Evolutionary conservation across 2,888 invertebrate species (phyloP).

Genomic region (Mantis religiosa): DNA sequence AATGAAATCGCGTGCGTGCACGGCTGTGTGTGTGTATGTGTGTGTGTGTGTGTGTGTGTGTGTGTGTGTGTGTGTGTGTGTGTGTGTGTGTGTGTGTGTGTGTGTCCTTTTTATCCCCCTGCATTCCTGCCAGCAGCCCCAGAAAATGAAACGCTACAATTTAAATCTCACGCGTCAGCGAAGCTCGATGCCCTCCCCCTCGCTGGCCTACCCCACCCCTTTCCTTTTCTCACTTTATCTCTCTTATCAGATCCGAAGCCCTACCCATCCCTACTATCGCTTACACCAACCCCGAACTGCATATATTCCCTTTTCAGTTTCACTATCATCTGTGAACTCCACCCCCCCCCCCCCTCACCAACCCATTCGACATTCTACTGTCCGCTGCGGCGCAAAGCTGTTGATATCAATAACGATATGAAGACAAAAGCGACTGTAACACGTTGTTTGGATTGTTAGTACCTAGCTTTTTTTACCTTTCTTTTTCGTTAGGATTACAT

Average conservation of each 20-base stretch:
- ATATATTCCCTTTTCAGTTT: background rate
- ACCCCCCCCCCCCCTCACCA: background rate
- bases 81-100: background rate
- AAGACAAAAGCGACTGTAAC: background rate
- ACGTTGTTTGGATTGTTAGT: background rate
- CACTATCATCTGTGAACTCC: background rate
- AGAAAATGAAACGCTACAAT: conserved; percentile 22
- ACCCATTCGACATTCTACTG: background rate
- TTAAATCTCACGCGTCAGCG: conserved; percentile 23
- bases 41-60: background rate
- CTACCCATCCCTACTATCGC: background rate
- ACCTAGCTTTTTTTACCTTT: background rate
- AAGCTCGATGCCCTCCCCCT: conserved; percentile 4
- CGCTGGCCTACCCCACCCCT: background rate
- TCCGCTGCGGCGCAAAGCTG: background rate
- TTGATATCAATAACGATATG: background rate
- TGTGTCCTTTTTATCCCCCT: background rate
- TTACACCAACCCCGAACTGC: background rate
- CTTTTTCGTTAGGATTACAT: background rate
- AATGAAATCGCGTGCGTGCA: conserved; percentile 17
- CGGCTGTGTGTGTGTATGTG: background rate
- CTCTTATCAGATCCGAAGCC: background rate
- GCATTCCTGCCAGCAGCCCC: conserved; percentile 7
- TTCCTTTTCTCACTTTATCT: background rate
- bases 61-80: too few species aligned